Percentiles rank a stretch among this genome's conserved stretches.
Evolutionary conservation across 2,797 vertebrate genomes (phyloP).

Genomic region (Manis crassicaudata): DNA sequence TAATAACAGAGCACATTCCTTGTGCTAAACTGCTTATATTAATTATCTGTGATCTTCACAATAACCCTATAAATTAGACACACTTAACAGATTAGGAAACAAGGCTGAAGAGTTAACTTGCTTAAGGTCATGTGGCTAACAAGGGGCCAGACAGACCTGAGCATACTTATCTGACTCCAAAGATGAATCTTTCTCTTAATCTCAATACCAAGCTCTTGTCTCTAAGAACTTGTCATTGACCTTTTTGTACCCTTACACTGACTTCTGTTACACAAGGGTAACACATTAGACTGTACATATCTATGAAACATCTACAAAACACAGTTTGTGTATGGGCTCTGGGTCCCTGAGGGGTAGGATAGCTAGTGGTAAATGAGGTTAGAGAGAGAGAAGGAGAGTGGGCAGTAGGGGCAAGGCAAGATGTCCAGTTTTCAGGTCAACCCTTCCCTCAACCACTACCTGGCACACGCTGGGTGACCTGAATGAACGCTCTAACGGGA

Average conservation of each 20-base stretch:
- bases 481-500: neutral
- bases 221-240: neutral
- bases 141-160: neutral
- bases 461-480: neutral
- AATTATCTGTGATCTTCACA: neutral
- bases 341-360: neutral
- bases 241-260: neutral
- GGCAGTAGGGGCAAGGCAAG: too few relatives aligned
- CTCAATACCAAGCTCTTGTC: neutral
- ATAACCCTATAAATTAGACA: neutral
- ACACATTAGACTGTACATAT: neutral
- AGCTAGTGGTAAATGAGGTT: neutral
- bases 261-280: neutral
- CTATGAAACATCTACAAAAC: neutral
- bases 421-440: neutral
- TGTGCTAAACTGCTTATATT: neutral
- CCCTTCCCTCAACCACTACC: neutral
- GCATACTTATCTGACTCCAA: neutral
- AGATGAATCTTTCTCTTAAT: neutral
- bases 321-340: neutral
- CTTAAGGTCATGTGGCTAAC: neutral
- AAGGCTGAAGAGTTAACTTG: slow-evolving; percentile 2
- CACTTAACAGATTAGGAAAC: slow-evolving; percentile 23
- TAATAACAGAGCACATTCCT: neutral
- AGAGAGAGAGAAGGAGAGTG: too few relatives aligned